A percentile compares a stretch with the other conserved stretches of the same genome.
Conservation (phyloP, 2,113 vertebrate species). For the Hippocampus barbouri region DNA sequence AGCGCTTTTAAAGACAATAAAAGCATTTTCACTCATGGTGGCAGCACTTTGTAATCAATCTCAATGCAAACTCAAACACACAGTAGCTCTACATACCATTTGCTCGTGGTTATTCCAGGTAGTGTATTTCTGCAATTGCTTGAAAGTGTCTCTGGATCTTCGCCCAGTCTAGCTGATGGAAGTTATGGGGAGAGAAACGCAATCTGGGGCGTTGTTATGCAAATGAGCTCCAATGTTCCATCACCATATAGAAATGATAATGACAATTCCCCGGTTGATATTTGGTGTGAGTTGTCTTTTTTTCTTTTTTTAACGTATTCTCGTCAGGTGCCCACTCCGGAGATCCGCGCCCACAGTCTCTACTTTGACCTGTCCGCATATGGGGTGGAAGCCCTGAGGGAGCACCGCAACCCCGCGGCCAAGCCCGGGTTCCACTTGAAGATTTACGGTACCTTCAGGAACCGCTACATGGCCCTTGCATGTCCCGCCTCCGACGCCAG, state of each 20-base stretch:
- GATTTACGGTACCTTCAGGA: conserved; percentile 78
- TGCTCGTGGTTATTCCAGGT: too few relatives aligned
- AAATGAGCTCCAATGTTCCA: neutral
- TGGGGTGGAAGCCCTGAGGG: conserved; percentile 68
- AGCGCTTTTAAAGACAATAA: too few relatives aligned
- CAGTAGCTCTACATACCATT: too few relatives aligned
- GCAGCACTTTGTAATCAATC: too few relatives aligned
- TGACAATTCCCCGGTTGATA: neutral
- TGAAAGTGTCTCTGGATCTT: neutral
- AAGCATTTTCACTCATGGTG: too few relatives aligned
- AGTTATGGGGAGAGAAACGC: neutral
- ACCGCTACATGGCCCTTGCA: conserved; percentile 75
- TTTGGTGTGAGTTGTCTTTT: neutral
- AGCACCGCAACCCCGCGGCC: conserved; percentile 51
- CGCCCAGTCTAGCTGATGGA: neutral
- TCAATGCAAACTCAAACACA: too few relatives aligned
- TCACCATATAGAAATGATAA: neutral
- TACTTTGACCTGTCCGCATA: conserved; percentile 81
- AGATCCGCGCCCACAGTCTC: conserved; percentile 75
- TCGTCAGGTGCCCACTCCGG: conserved; percentile 75
- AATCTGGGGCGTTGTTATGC: neutral
- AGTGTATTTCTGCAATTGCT: too few relatives aligned
- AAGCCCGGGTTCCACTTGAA: conserved; percentile 76
- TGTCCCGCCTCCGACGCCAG: conserved; percentile 72
- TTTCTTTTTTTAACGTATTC: neutral